Evolutionary conservation across 1,140 invertebrate species (phyloP), one percentile per base, ranked within the genome.

Genomic region (Cotesia typhae): DNA sequence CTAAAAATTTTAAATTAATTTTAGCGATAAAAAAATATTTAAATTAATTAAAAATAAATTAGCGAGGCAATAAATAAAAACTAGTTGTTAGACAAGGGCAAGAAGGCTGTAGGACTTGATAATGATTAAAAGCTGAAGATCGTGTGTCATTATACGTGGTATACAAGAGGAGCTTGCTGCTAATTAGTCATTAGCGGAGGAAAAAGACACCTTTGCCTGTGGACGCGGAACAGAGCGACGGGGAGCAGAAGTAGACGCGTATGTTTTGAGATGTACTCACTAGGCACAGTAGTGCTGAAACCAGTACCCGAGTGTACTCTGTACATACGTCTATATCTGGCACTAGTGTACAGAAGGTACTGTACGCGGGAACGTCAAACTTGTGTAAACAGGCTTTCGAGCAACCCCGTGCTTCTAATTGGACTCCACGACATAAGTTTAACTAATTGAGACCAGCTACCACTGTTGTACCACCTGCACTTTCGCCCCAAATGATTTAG

Each of bases 151-250:
- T 85, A 87, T 83, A 81, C 78, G 72, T 28, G 3, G 77, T 79
- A 77, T 76, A 79, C 79, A 81, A 57, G 67, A 7, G 71, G 80
- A 85, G 84, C n/a, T 83, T 81, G 76, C 79, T 84, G 84, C 85
- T 87, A 87, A 87, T 86, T 87, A 86, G 84, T 87, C 85, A 87
- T 87, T 87, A 86, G 84, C 83, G 81, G 77, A 82, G 82, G 83
- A 83, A 87, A 87, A 87, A 86, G 85, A 85, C 81, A 85, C 82
- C 83, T 83, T 75, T 47, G 41, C 6, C 10, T 47, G 41, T 47
- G 41, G 41, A 47, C 41, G 41, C 6, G 41, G 10, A 47, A 10
- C 41, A 47, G 66, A 35, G 68, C 59, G 59, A 73, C 37, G 70
- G 6, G 57, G 60, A 41, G 35, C 12, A 28, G 28, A 4, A 5